phyloP scores from a whole-genome alignment of 2,797 vertebrate species.

The Pseudochirops corinnae region DNA sequence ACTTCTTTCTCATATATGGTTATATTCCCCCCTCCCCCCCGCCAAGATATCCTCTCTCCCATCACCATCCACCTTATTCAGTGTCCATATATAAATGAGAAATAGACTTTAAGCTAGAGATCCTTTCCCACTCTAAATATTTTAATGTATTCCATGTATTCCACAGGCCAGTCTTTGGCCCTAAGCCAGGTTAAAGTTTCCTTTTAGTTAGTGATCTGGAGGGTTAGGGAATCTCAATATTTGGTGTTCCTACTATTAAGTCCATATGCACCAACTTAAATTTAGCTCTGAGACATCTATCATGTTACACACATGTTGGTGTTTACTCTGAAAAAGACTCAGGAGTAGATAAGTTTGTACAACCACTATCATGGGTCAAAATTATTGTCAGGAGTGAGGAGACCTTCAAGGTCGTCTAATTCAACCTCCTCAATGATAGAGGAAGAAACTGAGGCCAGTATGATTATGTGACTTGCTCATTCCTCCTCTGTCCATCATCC shows the following conservation, averaged over 20 bases:
- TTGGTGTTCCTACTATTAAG: background rate
- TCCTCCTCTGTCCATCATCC: background rate
- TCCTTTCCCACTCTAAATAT: background rate
- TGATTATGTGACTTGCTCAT: background rate
- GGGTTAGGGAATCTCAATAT: background rate
- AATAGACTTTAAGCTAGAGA: background rate
- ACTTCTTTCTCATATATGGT: background rate
- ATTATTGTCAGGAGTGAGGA: background rate
- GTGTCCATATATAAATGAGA: background rate
- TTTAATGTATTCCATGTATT: background rate
- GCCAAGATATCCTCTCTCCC: background rate
- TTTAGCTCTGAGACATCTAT: background rate
- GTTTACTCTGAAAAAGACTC: background rate
- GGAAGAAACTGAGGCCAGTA: background rate
- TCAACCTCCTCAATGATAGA: background rate
- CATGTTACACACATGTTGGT: background rate
- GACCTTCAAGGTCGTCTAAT: background rate
- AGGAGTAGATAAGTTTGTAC: background rate
- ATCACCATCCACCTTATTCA: background rate
- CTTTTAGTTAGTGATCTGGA: background rate
- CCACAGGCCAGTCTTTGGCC: background rate
- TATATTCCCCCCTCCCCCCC: background rate
- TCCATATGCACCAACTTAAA: background rate
- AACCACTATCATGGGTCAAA: background rate
- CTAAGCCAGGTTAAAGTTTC: background rate